phyloP scores from a whole-genome alignment of 1,140 invertebrate species.

The Zaprionus taronus region DNA sequence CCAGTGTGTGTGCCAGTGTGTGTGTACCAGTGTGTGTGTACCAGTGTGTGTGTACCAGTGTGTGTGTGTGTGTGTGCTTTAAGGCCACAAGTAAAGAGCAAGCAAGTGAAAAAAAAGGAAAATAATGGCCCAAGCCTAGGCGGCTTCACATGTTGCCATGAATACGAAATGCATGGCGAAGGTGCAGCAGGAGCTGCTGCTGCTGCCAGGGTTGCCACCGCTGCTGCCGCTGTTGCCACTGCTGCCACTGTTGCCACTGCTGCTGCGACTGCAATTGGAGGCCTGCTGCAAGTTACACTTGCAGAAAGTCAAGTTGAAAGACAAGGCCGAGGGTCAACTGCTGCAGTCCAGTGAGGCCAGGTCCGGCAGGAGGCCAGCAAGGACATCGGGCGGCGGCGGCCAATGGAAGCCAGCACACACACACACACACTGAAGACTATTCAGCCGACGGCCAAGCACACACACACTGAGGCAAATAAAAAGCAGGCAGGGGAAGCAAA shows the following conservation, averaged over 20 bases:
- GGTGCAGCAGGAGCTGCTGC: conserved; percentile 17
- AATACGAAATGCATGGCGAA: conserved; percentile 71
- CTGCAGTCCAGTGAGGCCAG: conserved; percentile 24
- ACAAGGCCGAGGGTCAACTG: conserved; percentile 73
- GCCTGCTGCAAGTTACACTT: conserved; percentile 44
- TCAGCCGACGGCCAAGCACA: conserved; percentile 47
- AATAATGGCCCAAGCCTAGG: conserved; percentile 9
- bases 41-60: conserved; percentile 13
- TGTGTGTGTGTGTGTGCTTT: conserved; percentile 20
- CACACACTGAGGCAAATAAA: conserved; percentile 13
- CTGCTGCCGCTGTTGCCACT: not conserved
- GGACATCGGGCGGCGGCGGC: conserved; percentile 29
- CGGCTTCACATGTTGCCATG: conserved; percentile 61
- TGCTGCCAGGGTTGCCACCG: not conserved
- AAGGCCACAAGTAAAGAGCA: conserved; percentile 15
- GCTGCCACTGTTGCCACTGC: not conserved
- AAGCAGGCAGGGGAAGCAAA: not conserved
- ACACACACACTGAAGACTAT: conserved; percentile 45
- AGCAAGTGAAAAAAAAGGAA: conserved; percentile 5
- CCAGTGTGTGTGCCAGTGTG: conserved; percentile 17
- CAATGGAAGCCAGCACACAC: conserved; percentile 36
- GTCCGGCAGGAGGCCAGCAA: conserved; percentile 9
- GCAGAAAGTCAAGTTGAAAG: conserved; percentile 79
- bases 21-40: not conserved
- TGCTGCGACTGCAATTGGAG: conserved; percentile 17